These are phyloP conservation scores for Mus caroli DNA, from an alignment of 2,797 vertebrate species.

Conservation along the genomic window DNA sequence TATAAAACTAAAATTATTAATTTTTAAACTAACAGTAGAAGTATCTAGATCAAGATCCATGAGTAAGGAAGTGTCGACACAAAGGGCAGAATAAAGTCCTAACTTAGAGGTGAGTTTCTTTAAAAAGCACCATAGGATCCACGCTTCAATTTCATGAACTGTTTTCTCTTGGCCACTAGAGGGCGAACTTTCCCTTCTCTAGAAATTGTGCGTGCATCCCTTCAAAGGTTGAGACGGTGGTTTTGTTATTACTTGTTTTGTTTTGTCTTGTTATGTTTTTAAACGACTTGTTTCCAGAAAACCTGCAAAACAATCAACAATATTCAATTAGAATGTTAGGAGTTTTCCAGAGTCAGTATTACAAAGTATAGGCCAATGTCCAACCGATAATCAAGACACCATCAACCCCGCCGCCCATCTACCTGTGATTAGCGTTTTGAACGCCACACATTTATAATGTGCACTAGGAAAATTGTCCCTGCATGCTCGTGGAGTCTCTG, in stretches of 20 bases:
- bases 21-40: background rate
- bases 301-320: constrained; percentile 3
- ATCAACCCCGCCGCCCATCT: background rate
- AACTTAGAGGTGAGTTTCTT: background rate
- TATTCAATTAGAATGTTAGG: background rate
- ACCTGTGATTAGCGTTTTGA: background rate
- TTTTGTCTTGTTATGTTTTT: background rate
- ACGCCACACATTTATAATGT: background rate
- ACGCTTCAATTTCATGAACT: background rate
- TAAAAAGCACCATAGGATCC: background rate
- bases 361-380: background rate
- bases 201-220: background rate
- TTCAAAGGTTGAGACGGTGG: background rate
- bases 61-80: background rate
- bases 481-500: background rate
- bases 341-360: background rate
- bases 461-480: background rate
- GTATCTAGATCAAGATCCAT: constrained; percentile 9
- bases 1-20: background rate
- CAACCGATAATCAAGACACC: background rate
- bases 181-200: constrained; percentile 82
- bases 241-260: background rate
- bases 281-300: constrained; percentile 6
- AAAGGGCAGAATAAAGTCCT: background rate
- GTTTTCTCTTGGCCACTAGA: constrained; percentile 77